phyloP scores from a whole-genome alignment of 2,113 vertebrate species.

The Ailurus styani region DNA sequence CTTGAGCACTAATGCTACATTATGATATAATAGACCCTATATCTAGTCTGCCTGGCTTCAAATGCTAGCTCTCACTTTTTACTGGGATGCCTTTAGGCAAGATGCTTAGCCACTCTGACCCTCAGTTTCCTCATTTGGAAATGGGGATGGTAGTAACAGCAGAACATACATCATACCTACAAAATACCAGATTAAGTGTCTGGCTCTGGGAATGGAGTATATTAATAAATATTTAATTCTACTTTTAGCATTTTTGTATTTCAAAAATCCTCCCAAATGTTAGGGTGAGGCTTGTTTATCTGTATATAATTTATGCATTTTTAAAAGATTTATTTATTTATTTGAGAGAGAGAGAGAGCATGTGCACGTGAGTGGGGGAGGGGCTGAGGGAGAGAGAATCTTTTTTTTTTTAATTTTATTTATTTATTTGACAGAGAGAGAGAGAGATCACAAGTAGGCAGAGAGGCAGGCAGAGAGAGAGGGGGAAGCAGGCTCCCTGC shows the following conservation, averaged over 20 bases:
- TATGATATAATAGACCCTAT: fast-evolving
- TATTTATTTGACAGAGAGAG: too few species aligned
- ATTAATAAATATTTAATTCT: not conserved
- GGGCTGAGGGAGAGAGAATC: not conserved
- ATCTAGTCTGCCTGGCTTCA: not conserved
- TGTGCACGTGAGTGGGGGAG: not conserved
- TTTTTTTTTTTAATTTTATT: too few species aligned
- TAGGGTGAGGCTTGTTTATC: not conserved
- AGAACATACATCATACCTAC: not conserved
- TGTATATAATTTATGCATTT: not conserved
- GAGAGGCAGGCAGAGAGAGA: too few species aligned
- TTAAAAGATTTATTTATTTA: not conserved
- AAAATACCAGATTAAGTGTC: not conserved
- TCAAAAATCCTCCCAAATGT: not conserved
- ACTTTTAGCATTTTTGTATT: not conserved
- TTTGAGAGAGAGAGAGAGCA: not conserved
- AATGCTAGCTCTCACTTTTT: not conserved
- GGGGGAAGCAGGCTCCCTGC: too few species aligned
- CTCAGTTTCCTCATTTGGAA: not conserved
- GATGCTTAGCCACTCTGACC: not conserved
- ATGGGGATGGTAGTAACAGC: not conserved
- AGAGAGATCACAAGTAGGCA: too few species aligned
- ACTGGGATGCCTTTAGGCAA: not conserved
- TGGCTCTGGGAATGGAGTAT: fast-evolving
- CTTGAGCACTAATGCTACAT: fast-evolving